Evolutionary conservation across 2,888 invertebrate genomes (phyloP).

Genomic region (Trichopoda pennipes): DNA sequence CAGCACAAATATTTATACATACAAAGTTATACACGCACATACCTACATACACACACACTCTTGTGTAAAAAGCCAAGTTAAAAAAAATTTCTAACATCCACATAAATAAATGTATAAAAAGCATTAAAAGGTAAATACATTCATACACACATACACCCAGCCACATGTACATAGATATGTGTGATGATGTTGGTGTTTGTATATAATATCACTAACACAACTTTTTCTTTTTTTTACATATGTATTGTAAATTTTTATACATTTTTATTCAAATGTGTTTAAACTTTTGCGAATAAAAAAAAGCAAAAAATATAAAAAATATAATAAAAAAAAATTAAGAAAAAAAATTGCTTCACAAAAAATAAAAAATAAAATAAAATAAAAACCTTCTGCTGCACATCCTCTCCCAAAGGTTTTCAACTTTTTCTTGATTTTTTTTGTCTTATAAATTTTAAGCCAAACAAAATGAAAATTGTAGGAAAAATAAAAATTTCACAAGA

Average conservation of each 20-base stretch:
- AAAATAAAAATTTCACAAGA: constrained; percentile 6
- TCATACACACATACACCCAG: background rate
- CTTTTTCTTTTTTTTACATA: background rate
- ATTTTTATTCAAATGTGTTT: constrained; percentile 60
- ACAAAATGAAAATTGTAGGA: constrained; percentile 13
- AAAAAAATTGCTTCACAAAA: constrained; percentile 2
- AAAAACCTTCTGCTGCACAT: constrained; percentile 60
- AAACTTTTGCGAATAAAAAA: constrained; percentile 48
- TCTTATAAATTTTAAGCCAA: constrained; percentile 37
- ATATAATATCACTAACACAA: constrained; percentile 24
- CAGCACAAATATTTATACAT: constrained; percentile 29
- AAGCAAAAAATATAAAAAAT: constrained; percentile 1
- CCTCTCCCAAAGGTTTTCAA: constrained; percentile 56
- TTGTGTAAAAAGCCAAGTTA: background rate
- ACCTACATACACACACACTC: constrained; percentile 5
- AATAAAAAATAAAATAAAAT: too few relatives aligned
- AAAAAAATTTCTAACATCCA: constrained; percentile 55
- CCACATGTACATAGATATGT: background rate
- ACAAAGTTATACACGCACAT: constrained; percentile 18
- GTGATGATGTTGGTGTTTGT: constrained; percentile 7
- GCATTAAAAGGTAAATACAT: constrained; percentile 33
- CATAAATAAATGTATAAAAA: constrained; percentile 29
- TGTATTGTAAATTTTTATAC: constrained; percentile 15
- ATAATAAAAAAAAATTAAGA: constrained; percentile 6
- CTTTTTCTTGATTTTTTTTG: constrained; percentile 12